phyloP scores from a whole-genome alignment of 2,888 invertebrate species.

The Cephus pulcher region DNA sequence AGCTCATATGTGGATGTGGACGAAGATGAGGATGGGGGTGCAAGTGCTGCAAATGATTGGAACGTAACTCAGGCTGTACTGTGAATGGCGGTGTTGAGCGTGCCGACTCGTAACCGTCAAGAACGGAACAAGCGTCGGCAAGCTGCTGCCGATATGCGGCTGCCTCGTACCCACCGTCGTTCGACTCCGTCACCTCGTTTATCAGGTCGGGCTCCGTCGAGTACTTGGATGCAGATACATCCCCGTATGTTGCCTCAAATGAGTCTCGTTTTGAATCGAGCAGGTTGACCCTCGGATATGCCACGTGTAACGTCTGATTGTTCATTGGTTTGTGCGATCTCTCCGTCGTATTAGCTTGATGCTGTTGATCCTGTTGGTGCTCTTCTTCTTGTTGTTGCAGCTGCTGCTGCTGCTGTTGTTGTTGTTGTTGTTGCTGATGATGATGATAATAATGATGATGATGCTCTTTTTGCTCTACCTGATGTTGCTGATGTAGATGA shows the following conservation, averaged over 20 bases:
- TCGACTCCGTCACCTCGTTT: slow-evolving; percentile 57
- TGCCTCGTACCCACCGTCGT: slow-evolving; percentile 28
- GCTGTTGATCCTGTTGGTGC: slow-evolving; percentile 52
- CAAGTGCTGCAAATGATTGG: too few species aligned
- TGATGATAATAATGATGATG: slow-evolving; percentile 25
- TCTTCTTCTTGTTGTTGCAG: slow-evolving; percentile 60
- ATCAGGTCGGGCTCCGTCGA: slow-evolving; percentile 69
- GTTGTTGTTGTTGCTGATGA: slow-evolving; percentile 15
- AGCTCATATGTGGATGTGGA: slow-evolving; percentile 58
- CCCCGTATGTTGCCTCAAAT: slow-evolving; percentile 42
- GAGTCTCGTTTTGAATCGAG: slow-evolving; percentile 61
- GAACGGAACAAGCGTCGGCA: slow-evolving; percentile 33
- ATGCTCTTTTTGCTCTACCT: not conserved
- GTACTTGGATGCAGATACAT: slow-evolving; percentile 49
- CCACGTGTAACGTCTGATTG: slow-evolving; percentile 26
- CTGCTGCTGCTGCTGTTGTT: slow-evolving; percentile 29
- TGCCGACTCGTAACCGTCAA: slow-evolving; percentile 51
- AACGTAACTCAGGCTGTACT: slow-evolving; percentile 50
- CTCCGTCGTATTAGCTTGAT: not conserved
- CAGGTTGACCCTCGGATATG: slow-evolving; percentile 57
- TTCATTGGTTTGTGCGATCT: too few species aligned
- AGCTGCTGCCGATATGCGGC: slow-evolving; percentile 44
- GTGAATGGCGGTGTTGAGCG: slow-evolving; percentile 40
- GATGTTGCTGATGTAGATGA: not conserved
- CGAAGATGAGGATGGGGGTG: slow-evolving; percentile 31